These are phyloP conservation scores for Drosophila pandora DNA, from an alignment of 1,140 invertebrate species.

Conservation along the genomic window DNA sequence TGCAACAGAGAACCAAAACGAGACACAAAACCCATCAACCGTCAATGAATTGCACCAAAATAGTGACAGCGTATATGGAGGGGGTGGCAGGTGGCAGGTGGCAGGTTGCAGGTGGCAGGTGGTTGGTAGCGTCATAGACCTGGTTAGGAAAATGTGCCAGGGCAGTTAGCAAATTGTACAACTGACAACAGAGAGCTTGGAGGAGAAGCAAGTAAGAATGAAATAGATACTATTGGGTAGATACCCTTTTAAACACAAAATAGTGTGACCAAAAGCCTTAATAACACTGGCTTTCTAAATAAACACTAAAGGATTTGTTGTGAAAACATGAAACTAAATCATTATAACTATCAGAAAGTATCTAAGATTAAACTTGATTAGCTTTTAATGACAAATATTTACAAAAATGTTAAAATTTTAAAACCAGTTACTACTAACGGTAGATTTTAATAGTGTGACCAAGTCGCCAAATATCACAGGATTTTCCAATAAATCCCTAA, in stretches of 20 bases:
- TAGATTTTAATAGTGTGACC: too few relatives aligned
- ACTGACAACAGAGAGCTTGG: slow-evolving; percentile 5
- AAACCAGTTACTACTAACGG: too few relatives aligned
- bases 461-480: too few relatives aligned
- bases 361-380: too few relatives aligned
- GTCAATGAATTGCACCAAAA: slow-evolving; percentile 64
- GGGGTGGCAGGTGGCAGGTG: neutral
- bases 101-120: neutral
- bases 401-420: too few relatives aligned
- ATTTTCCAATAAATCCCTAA: too few relatives aligned
- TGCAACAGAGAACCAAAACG: slow-evolving; percentile 13
- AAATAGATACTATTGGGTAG: neutral
- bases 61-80: slow-evolving; percentile 8
- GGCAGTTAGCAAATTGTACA: slow-evolving; percentile 33
- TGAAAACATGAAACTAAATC: too few relatives aligned
- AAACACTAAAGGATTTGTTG: too few relatives aligned
- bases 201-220: slow-evolving; percentile 11
- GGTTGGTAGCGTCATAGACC: slow-evolving; percentile 61
- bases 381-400: too few relatives aligned
- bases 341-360: too few relatives aligned
- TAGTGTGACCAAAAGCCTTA: too few relatives aligned
- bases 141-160: slow-evolving; percentile 72
- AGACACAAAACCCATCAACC: slow-evolving; percentile 17
- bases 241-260: slow-evolving; percentile 6
- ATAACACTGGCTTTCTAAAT: neutral